Evolutionary conservation across 1,140 invertebrate species (phyloP), one percentile per base, ranked within the genome.

Genomic region (Caenorhabditis latens): DNA sequence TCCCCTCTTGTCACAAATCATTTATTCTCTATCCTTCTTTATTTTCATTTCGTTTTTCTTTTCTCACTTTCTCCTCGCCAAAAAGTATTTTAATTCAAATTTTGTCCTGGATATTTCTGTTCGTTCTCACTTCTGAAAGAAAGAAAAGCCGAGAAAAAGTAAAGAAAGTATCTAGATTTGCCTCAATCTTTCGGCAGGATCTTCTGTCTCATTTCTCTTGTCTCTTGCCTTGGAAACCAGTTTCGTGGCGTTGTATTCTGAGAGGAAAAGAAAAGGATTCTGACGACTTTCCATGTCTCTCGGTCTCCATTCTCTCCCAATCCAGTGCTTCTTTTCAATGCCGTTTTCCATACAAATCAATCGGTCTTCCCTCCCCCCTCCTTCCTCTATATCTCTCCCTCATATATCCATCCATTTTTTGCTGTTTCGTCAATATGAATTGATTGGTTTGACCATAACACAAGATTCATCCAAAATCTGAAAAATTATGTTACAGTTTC

Each of bases 271-370:
- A 32, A 32, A 32, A 32, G 32, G 32, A 32, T 32, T 32, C 57
- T n/a, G 57, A n/a, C 57, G 16, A 21, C 8, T 58, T 8, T 21
- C 57, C n/a, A n/a, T n/a, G 19, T 43, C 11, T 75, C 43, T 40
- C 67, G 5, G 40, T 16, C 46, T 19, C 19, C 67, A 16, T 19
- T n/a, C 13, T 48, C 42, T 21, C 67, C 43, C 14, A 75, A 75
- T 75, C 67, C 67, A 48, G 67, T 75, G 67, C 67, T 75, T 65
- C 32, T 65, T 48, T 75, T 48, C 43, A 67, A 67, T 67, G 63
- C 40, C 63, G 63, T 67, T 42, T 67, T 61, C 63, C 63, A 32
- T 67, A 67, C 63, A 67, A 67, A 67, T 75, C 67, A 75, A 75
- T 75, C 67, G 43, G 32, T 32, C 32, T 32, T 32, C 32, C 11